Conservation (phyloP, 2,888 invertebrate genomes). For the Rhogogaster chlorosoma region DNA sequence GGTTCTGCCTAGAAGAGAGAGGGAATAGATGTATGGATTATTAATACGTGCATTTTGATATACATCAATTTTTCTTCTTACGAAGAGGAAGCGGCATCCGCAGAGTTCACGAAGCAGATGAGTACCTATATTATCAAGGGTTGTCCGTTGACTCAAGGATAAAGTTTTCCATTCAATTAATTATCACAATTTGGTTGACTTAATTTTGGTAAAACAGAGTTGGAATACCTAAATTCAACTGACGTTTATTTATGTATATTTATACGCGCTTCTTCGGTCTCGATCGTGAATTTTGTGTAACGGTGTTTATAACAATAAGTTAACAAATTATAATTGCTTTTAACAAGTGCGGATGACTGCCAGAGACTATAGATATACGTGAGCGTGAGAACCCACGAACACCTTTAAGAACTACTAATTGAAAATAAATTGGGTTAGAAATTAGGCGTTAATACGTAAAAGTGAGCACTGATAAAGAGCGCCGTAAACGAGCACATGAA, state of each 20-base stretch:
- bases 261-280: background rate
- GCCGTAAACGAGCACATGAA: background rate
- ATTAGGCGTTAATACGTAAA: background rate
- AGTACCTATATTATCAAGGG: background rate
- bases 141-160: background rate
- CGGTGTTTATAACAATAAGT: background rate
- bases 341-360: background rate
- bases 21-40: background rate
- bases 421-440: constrained; percentile 24
- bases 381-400: background rate
- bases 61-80: background rate
- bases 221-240: background rate
- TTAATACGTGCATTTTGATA: constrained; percentile 1
- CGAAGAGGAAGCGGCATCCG: background rate
- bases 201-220: background rate
- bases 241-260: constrained; percentile 7
- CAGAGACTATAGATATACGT: background rate
- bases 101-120: background rate
- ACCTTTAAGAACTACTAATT: constrained; percentile 11
- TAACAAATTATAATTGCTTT: background rate
- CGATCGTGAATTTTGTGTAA: background rate
- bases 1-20: background rate
- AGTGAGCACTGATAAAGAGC: background rate
- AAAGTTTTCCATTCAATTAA: background rate
- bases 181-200: background rate